Percentiles rank a stretch among this genome's conserved stretches.
These are phyloP conservation scores for Danionella dracula DNA, from an alignment of 2,797 vertebrate species.

Conservation along the genomic window DNA sequence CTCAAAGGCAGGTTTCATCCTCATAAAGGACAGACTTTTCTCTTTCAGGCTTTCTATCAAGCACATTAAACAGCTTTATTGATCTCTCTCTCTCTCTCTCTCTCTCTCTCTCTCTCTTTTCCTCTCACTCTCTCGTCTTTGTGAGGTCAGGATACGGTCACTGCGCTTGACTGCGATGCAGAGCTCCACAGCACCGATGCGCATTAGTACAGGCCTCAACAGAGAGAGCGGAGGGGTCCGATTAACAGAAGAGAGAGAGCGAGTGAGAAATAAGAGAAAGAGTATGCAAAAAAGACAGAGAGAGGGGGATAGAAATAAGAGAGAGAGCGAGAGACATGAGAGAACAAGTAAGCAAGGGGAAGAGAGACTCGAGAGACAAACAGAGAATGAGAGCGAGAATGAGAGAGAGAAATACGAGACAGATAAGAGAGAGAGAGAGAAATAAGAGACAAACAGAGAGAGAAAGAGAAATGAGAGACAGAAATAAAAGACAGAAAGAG, in stretches of 20 bases:
- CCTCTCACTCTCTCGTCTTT: slow-evolving; percentile 34
- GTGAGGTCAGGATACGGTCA: slow-evolving; percentile 68
- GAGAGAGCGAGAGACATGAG: slow-evolving; percentile 4
- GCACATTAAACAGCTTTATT: background rate
- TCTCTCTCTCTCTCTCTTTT: background rate
- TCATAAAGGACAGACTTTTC: background rate
- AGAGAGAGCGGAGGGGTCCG: slow-evolving; percentile 16
- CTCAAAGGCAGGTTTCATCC: background rate
- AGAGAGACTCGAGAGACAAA: slow-evolving; percentile 28
- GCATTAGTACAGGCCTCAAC: slow-evolving; percentile 69
- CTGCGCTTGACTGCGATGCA: slow-evolving; percentile 65
- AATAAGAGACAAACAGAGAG: slow-evolving; percentile 39
- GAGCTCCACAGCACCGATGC: slow-evolving; percentile 69
- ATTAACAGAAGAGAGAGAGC: background rate
- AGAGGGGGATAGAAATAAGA: too few relatives aligned
- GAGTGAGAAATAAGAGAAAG: background rate
- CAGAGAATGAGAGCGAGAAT: background rate
- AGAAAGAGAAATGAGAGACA: slow-evolving; percentile 30
- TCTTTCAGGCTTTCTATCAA: background rate
- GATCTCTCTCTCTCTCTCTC: too few relatives aligned
- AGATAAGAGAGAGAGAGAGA: background rate
- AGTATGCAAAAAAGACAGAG: background rate
- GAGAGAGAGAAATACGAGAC: background rate
- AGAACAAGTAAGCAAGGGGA: background rate
- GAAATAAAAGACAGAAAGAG: slow-evolving; percentile 13